Percentiles rank a stretch among this genome's conserved stretches.
phyloP scores from a whole-genome alignment of 2,797 vertebrate species.

The Scyliorhinus canicula region DNA sequence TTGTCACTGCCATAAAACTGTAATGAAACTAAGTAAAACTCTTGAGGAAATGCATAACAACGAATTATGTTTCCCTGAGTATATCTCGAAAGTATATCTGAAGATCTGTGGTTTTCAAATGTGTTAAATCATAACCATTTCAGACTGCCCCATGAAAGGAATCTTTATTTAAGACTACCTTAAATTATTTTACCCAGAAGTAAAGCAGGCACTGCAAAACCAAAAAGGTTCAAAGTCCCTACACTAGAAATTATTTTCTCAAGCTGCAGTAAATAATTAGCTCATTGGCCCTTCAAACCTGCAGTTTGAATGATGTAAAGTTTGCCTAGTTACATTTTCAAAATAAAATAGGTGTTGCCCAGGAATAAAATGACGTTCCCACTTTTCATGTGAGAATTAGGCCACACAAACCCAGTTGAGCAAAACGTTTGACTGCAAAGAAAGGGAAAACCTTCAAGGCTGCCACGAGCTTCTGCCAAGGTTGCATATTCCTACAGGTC shows the following conservation, averaged over 20 bases:
- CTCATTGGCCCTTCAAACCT: background rate
- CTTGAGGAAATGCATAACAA: background rate
- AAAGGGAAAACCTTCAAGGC: background rate
- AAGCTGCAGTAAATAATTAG: constrained; percentile 33
- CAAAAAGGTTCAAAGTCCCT: background rate
- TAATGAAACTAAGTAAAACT: background rate
- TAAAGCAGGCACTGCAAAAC: background rate
- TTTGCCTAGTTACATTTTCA: background rate
- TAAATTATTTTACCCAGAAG: background rate
- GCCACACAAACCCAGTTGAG: background rate
- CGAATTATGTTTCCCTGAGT: background rate
- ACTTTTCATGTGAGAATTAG: background rate
- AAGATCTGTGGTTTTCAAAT: background rate
- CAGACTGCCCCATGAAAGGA: background rate
- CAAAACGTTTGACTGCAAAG: background rate
- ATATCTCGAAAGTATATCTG: background rate
- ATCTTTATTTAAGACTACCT: too few species aligned
- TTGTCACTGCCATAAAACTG: too few species aligned
- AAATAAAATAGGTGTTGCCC: background rate
- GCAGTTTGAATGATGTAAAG: background rate
- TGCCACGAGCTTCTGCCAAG: background rate
- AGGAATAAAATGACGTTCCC: background rate
- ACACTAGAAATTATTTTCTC: background rate
- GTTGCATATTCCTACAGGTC: too few species aligned
- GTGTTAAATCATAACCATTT: background rate